phyloP scores from a whole-genome alignment of 2,113 vertebrate species.

The Tyto alba region DNA sequence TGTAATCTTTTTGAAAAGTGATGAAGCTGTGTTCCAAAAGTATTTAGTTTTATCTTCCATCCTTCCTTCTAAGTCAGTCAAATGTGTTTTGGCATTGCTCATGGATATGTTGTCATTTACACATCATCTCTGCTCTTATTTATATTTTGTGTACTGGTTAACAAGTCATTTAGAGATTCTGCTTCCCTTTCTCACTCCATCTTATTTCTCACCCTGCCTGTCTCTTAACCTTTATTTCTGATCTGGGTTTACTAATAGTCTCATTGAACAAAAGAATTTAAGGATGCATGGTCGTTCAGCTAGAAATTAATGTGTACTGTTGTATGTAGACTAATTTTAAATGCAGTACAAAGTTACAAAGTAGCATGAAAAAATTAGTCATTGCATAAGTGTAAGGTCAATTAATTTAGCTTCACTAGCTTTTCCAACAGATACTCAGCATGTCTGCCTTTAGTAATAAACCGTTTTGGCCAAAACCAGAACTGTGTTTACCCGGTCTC shows the following conservation, averaged over 20 bases:
- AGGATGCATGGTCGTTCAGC: background rate
- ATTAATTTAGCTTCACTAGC: background rate
- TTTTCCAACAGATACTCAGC: background rate
- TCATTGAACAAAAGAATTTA: background rate
- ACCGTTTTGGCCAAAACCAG: background rate
- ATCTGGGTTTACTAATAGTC: background rate
- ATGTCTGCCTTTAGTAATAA: background rate
- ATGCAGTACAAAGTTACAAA: background rate
- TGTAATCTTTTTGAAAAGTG: slow-evolving; percentile 11
- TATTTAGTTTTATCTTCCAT: background rate
- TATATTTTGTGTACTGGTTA: background rate
- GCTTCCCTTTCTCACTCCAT: background rate
- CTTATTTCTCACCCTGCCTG: background rate
- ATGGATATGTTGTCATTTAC: background rate
- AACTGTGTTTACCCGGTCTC: background rate
- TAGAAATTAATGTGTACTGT: background rate
- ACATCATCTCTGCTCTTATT: background rate
- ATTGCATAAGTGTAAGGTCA: background rate
- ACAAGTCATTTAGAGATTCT: background rate
- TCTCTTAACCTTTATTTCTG: background rate
- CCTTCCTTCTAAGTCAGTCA: background rate
- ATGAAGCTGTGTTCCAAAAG: background rate
- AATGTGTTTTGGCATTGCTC: background rate
- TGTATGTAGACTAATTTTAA: background rate
- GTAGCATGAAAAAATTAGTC: background rate